Evolutionary conservation across 2,113 vertebrate species (phyloP), one percentile per base, ranked within the genome.

Genomic region (Vanacampus margaritifer): DNA sequence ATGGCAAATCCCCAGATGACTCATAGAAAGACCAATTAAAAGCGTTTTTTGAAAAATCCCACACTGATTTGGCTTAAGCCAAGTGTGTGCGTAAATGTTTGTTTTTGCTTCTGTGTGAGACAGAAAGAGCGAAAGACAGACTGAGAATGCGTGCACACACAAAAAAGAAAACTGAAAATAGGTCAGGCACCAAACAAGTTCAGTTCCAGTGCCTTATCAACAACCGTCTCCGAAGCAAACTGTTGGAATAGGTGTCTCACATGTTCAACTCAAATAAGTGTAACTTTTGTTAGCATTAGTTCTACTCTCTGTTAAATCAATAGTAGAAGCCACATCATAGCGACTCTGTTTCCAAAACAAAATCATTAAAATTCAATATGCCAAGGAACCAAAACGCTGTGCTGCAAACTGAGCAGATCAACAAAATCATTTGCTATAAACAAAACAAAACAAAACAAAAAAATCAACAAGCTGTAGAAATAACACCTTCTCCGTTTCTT

Each of bases 1-100:
- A 59, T 28, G 6, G 14, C 58, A 72, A 60, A 64, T 54, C 6
- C 46, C 37, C 26, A 65, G 35, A 57, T 46, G 67, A 14, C 17
- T 45, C 8, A 57, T 19, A 39, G 46, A 37, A 36, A 6, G 1
- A 32, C 24, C 4, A 59, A 28, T 53, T 28, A 54, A 41, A 46
- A 54, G 7, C 17, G 3, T 0, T 36, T 54, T 26, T 54, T 37
- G 35, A 13, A 14, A 48, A 14, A 39, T 35, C 23, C 32, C 41
- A 46, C 62, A 62, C 6, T 41, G 19, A 50, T 71, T 41, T 56
- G 5, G 14, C 45, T 53, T 45, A 10, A 32, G 24, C 43, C 41
- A 28, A 32, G 62, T 64, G 41, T 56, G 46, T 54, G 46, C 28
- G 45, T 46, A 16, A 23, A 19, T 28, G 41, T 28, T 19, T 19